A percentile compares a stretch with the other conserved stretches of the same genome.
Evolutionary conservation across 2,113 vertebrate species (phyloP).

Genomic region (Orycteropus afer): DNA sequence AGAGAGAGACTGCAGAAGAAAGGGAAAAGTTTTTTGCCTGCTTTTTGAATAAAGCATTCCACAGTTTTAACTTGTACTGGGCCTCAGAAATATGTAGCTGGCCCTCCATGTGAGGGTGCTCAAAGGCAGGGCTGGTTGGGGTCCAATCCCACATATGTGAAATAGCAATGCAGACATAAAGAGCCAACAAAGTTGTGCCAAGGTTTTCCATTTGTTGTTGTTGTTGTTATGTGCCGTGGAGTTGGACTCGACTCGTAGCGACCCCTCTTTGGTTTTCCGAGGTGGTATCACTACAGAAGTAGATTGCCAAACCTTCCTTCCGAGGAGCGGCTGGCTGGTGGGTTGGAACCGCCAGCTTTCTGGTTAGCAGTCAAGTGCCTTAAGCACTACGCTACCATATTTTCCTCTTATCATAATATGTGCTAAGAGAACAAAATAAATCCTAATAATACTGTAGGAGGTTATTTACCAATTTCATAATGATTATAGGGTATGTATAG

Average conservation of each 20-base stretch:
- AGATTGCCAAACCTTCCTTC: too few species aligned
- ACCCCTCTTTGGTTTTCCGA: too few species aligned
- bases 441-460: neutral
- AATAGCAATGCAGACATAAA: neutral
- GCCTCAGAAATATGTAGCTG: neutral
- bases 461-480: neutral
- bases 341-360: too few species aligned
- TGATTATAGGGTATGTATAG: neutral
- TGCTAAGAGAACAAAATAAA: slow-evolving; percentile 17
- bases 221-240: too few species aligned
- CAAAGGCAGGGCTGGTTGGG: neutral
- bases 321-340: too few species aligned
- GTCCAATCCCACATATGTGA: neutral
- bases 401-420: neutral
- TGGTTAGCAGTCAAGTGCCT: too few species aligned
- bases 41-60: neutral
- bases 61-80: neutral
- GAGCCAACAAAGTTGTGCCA: neutral
- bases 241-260: too few species aligned
- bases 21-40: neutral
- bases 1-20: neutral
- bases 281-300: too few species aligned
- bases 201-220: neutral
- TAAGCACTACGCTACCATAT: too few species aligned
- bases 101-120: fast-evolving